These are phyloP conservation scores for Dolomedes plantarius DNA, from an alignment of 2,888 invertebrate species.

Conservation along the genomic window DNA sequence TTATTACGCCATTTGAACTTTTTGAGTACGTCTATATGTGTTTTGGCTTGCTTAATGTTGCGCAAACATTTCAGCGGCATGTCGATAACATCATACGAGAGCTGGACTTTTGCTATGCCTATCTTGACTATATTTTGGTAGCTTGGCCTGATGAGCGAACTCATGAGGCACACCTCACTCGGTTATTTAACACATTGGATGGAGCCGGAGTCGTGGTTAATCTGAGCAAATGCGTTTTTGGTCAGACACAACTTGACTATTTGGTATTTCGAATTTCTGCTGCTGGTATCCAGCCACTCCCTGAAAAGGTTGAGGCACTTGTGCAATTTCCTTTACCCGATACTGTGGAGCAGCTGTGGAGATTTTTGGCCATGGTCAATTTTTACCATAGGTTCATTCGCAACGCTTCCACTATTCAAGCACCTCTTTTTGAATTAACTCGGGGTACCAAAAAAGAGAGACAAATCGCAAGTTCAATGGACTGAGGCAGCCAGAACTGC, in stretches of 20 bases:
- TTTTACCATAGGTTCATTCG: not conserved
- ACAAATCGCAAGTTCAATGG: not conserved
- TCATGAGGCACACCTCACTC: not conserved
- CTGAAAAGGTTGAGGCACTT: not conserved
- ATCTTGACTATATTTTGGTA: constrained; percentile 20
- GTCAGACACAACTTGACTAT: not conserved
- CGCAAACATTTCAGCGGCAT: constrained; percentile 75
- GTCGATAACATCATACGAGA: not conserved
- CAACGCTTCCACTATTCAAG: not conserved
- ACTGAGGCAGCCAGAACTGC: not conserved
- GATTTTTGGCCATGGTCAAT: not conserved
- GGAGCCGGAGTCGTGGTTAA: not conserved
- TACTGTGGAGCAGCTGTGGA: not conserved
- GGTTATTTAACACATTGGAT: not conserved
- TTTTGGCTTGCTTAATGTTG: constrained; percentile 77
- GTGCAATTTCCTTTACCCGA: not conserved
- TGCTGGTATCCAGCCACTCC: not conserved
- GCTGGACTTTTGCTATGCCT: constrained; percentile 12
- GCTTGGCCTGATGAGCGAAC: not conserved
- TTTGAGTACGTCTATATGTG: constrained; percentile 76
- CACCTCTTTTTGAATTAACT: not conserved
- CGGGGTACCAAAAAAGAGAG: not conserved
- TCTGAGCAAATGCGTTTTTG: not conserved
- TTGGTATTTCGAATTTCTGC: not conserved
- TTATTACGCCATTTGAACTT: constrained; percentile 76